phyloP scores from a whole-genome alignment of 2,113 vertebrate genomes.

The Heliornis fulica region DNA sequence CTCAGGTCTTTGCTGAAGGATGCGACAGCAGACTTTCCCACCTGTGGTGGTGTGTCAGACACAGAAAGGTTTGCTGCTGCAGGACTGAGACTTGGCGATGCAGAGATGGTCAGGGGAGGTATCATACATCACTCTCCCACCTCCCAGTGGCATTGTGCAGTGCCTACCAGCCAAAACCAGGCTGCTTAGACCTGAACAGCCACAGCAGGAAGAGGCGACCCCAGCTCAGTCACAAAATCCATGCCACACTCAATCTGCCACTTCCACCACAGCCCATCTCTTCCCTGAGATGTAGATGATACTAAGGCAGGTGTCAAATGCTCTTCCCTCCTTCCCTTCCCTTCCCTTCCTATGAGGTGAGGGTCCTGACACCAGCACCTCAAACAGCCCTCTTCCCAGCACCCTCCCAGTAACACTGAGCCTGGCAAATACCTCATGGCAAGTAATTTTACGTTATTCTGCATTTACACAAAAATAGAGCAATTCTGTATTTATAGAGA shows the following conservation, averaged over 20 bases:
- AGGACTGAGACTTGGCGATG: neutral
- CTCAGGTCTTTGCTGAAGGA: neutral
- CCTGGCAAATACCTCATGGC: constrained; percentile 59
- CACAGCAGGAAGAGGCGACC: neutral
- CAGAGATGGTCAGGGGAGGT: neutral
- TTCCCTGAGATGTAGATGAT: fast-evolving
- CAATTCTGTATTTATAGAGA: constrained; percentile 68
- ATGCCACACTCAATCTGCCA: neutral
- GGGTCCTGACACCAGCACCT: neutral
- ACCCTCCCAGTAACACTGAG: constrained; percentile 2
- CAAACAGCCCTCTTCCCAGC: neutral
- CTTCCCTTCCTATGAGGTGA: neutral
- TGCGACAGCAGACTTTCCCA: neutral
- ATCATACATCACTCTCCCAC: neutral
- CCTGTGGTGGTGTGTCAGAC: neutral
- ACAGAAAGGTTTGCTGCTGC: neutral
- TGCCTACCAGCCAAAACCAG: neutral
- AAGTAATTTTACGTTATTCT: constrained; percentile 70
- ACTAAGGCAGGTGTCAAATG: neutral
- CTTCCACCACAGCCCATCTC: neutral
- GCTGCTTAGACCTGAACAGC: neutral
- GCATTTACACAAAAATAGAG: constrained; percentile 80
- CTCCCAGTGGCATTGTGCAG: neutral
- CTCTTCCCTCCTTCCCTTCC: neutral
- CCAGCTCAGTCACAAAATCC: neutral